phyloP scores from a whole-genome alignment of 2,113 vertebrate genomes.

The Apteryx owenii region DNA sequence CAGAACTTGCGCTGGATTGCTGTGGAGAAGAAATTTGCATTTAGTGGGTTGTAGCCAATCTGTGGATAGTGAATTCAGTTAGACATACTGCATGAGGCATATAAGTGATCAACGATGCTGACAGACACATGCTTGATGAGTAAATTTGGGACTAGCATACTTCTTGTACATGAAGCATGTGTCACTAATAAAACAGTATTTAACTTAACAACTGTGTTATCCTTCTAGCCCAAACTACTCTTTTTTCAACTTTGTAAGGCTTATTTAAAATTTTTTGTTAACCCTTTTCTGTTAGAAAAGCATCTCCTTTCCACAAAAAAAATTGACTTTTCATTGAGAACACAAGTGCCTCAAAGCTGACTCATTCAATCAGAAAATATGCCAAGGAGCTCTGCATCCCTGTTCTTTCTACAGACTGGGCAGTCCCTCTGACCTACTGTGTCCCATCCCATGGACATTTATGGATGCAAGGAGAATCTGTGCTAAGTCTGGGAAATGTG shows the following conservation, averaged over 20 bases:
- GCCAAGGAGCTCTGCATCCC: not conserved
- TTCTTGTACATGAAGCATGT: not conserved
- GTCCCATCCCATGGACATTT: not conserved
- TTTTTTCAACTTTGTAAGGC: not conserved
- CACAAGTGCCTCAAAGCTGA: not conserved
- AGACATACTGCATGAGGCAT: not conserved
- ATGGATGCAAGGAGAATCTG: not conserved
- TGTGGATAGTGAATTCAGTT: not conserved
- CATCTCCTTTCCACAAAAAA: not conserved
- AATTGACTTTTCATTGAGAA: not conserved
- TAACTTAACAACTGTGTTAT: not conserved
- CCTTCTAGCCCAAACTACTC: not conserved
- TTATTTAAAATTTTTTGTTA: not conserved
- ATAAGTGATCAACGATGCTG: not conserved
- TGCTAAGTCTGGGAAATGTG: not conserved
- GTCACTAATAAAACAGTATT: not conserved
- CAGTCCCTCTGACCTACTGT: not conserved
- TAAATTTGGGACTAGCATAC: not conserved
- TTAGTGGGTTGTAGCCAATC: not conserved
- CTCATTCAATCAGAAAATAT: not conserved
- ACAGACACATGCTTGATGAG: not conserved
- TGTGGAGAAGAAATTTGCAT: not conserved
- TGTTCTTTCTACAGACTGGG: not conserved
- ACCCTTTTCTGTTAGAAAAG: not conserved
- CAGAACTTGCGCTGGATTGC: not conserved